phyloP scores from a whole-genome alignment of 1,140 invertebrate genomes.

The Pseudomyrmex pallidus region DNA sequence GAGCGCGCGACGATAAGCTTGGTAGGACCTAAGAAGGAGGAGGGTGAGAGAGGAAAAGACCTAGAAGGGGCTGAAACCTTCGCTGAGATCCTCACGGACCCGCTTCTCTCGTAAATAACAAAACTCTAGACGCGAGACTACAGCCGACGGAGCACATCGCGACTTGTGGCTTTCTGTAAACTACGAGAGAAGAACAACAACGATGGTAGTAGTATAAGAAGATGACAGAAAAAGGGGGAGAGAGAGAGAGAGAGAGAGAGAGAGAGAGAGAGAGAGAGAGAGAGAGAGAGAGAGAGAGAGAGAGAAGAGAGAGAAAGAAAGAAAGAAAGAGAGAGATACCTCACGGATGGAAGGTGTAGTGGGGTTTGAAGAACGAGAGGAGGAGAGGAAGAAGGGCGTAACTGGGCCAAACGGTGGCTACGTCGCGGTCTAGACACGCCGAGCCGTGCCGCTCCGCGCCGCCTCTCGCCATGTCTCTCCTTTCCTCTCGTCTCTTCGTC shows the following conservation, averaged over 20 bases:
- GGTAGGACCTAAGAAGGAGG: conserved; percentile 8
- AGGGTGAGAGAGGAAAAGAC: conserved; percentile 48
- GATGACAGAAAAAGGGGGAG: conserved; percentile 24
- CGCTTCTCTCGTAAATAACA: conserved; percentile 62
- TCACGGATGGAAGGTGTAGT: background rate
- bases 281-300: background rate
- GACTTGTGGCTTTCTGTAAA: conserved; percentile 42
- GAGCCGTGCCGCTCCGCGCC: conserved; percentile 8
- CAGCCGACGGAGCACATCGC: conserved; percentile 20
- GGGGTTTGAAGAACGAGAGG: conserved; percentile 41
- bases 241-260: background rate
- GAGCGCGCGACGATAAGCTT: conserved; percentile 27
- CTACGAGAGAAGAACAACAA: conserved; percentile 30
- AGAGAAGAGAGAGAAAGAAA: background rate
- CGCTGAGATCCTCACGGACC: conserved; percentile 45
- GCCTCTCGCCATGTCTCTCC: background rate
- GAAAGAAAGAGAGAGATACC: background rate
- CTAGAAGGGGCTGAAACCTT: conserved; percentile 55
- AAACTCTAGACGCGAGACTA: conserved; percentile 23
- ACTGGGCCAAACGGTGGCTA: conserved; percentile 74
- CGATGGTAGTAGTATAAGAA: background rate
- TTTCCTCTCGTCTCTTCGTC: background rate
- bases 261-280: background rate
- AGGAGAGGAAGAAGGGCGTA: conserved; percentile 68
- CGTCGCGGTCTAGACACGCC: conserved; percentile 71